These are phyloP conservation scores for Amphimallon solstitiale DNA, from an alignment of 2,888 invertebrate genomes.

Conservation along the genomic window DNA sequence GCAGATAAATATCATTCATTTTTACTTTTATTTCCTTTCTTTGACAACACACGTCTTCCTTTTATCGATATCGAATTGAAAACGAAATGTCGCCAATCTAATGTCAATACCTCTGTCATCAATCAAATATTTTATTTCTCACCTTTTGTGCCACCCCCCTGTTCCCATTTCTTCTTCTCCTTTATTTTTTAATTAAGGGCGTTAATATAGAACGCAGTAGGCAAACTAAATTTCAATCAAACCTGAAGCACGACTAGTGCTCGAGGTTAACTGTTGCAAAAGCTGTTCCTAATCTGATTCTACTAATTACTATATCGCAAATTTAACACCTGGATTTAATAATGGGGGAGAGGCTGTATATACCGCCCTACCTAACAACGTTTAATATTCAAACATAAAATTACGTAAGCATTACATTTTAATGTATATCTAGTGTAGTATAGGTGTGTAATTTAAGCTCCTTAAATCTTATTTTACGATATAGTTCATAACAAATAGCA, in stretches of 20 bases:
- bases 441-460: not conserved
- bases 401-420: too few relatives aligned
- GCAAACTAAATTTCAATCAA: slow-evolving; percentile 1
- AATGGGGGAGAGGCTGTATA: not conserved
- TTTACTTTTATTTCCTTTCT: too few relatives aligned
- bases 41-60: too few relatives aligned
- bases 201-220: not conserved
- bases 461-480: not conserved
- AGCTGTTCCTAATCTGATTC: not conserved
- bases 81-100: not conserved
- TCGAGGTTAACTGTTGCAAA: not conserved
- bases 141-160: too few relatives aligned
- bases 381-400: too few relatives aligned
- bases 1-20: too few relatives aligned
- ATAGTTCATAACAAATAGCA: not conserved
- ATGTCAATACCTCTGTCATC: not conserved
- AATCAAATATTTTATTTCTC: not conserved
- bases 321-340: not conserved
- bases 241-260: not conserved
- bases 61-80: too few relatives aligned
- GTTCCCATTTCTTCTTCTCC: not conserved
- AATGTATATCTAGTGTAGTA: too few relatives aligned
- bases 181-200: not conserved
- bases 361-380: too few relatives aligned
- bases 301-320: slow-evolving; percentile 1